Evolutionary conservation across 1,140 invertebrate species (phyloP).

Genomic region (Protaetia brevitarsis): DNA sequence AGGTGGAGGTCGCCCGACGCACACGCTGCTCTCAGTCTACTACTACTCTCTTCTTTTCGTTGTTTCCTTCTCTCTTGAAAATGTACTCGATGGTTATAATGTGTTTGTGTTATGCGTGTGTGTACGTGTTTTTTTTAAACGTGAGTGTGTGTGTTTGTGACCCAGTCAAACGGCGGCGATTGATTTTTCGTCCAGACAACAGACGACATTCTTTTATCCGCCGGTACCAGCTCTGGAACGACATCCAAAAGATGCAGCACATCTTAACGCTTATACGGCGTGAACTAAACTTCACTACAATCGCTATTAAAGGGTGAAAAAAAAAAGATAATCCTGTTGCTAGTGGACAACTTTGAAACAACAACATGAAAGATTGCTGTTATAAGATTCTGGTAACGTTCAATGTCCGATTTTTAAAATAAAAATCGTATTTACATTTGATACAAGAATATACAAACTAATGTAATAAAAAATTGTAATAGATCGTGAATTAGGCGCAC

Average conservation of each 20-base stretch:
- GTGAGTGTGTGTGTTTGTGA: slow-evolving; percentile 4
- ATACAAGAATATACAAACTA: too few species aligned
- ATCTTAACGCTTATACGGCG: too few species aligned
- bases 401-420: too few species aligned
- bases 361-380: too few species aligned
- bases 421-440: too few species aligned
- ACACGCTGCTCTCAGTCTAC: slow-evolving; percentile 24
- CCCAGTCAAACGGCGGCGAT: slow-evolving; percentile 5
- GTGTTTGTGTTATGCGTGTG: not conserved
- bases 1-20: not conserved
- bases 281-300: too few species aligned
- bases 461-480: too few species aligned
- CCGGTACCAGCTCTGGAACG: not conserved
- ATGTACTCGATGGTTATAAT: slow-evolving; percentile 2
- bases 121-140: not conserved
- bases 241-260: not conserved
- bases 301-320: too few species aligned
- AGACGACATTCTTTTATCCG: slow-evolving; percentile 6
- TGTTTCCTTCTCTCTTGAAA: not conserved
- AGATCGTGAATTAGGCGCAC: too few species aligned
- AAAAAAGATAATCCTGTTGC: too few species aligned
- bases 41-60: slow-evolving; percentile 10
- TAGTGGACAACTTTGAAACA: too few species aligned
- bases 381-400: too few species aligned
- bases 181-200: slow-evolving; percentile 12